A percentile compares a stretch with the other conserved stretches of the same genome.
Conservation (phyloP, 37 sponge, comb jelly and placozoan species). For the Halichondria panicea region DNA sequence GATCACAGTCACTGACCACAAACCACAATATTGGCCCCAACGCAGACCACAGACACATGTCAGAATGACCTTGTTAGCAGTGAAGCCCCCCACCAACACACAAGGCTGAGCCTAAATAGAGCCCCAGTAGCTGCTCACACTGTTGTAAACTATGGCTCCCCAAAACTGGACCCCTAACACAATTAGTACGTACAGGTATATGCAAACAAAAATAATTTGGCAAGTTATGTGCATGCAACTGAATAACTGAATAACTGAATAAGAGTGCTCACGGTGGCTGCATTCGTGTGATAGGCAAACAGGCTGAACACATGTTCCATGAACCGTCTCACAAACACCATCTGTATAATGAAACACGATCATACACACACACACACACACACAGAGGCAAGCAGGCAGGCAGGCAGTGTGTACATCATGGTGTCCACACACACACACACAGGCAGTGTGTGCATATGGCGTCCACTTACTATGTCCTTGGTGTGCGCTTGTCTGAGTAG, state of each 20-base stretch:
- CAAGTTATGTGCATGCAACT: neutral
- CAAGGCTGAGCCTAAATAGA: too few species aligned
- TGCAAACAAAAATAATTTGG: neutral
- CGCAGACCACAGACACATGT: too few species aligned
- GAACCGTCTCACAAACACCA: constrained; percentile 31
- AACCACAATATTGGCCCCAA: too few species aligned
- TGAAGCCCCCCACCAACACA: too few species aligned
- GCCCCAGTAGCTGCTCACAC: too few species aligned
- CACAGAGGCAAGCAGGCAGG: neutral
- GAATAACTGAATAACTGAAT: neutral
- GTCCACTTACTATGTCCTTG: constrained; percentile 60
- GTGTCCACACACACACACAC: too few species aligned
- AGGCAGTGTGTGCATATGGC: neutral
- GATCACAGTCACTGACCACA: too few species aligned
- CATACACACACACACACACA: constrained; percentile 18
- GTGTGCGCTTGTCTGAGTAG: constrained; percentile 66
- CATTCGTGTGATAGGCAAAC: constrained; percentile 64
- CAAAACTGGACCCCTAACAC: too few species aligned
- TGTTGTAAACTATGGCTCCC: too few species aligned
- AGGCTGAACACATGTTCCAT: constrained; percentile 69
- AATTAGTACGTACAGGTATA: too few species aligned
- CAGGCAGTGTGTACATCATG: too few species aligned
- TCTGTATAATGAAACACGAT: neutral
- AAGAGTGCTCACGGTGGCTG: constrained; percentile 27
- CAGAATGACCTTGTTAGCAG: too few species aligned